Evolutionary conservation across 2,888 invertebrate genomes (phyloP).

Genomic region (Mythimna lalbum): DNA sequence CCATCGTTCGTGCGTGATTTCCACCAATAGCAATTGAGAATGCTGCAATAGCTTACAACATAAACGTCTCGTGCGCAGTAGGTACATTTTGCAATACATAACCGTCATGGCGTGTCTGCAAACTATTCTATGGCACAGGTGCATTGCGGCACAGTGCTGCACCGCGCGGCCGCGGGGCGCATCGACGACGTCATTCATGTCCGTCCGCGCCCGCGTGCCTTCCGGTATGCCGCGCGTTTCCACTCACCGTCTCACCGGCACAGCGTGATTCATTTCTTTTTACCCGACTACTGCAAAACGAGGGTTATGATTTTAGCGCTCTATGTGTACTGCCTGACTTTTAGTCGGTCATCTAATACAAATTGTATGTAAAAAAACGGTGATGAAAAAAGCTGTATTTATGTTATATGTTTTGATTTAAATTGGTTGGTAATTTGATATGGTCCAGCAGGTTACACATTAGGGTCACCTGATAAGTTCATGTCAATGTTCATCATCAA

Average conservation of each 20-base stretch:
- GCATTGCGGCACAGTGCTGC: constrained; percentile 67
- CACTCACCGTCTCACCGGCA: constrained; percentile 17
- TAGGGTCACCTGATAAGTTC: too few relatives aligned
- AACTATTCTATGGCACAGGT: constrained; percentile 67
- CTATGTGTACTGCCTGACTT: background rate
- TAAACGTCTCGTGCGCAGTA: background rate
- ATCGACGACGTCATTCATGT: constrained; percentile 63
- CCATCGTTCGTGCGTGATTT: background rate
- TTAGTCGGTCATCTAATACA: background rate
- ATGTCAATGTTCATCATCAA: too few relatives aligned
- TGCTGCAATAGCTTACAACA: background rate
- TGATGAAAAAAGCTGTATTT: too few relatives aligned
- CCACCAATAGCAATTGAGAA: too few relatives aligned
- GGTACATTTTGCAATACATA: constrained; percentile 8
- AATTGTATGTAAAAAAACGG: too few relatives aligned
- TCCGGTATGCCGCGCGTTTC: constrained; percentile 60
- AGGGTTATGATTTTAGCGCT: background rate
- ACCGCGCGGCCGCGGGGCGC: constrained; percentile 46
- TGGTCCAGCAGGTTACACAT: too few relatives aligned
- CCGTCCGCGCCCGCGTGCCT: constrained; percentile 48
- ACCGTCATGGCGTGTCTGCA: constrained; percentile 28
- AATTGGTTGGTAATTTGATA: too few relatives aligned
- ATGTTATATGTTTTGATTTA: too few relatives aligned
- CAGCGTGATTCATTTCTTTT: constrained; percentile 54
- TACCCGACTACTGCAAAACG: background rate